Evolutionary conservation across 2,113 vertebrate genomes (phyloP).

Genomic region (Monopterus albus): DNA sequence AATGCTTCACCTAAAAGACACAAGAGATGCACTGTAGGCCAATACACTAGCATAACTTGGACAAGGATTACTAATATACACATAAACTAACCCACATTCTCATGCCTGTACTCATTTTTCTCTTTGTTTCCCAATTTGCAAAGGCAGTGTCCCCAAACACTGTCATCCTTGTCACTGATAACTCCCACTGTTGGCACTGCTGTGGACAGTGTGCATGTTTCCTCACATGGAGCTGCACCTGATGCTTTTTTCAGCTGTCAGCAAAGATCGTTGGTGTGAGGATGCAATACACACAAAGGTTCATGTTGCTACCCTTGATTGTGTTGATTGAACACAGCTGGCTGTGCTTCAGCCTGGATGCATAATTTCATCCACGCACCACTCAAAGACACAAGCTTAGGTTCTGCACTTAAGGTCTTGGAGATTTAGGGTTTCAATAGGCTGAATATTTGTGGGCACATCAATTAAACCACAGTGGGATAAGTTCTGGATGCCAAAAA

Average conservation of each 20-base stretch:
- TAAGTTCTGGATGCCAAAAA: conserved; percentile 9
- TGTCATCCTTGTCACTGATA: conserved; percentile 14
- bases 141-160: conserved; percentile 17
- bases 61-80: conserved; percentile 47
- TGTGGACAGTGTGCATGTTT: not conserved
- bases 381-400: not conserved
- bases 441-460: conserved; percentile 11
- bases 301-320: not conserved
- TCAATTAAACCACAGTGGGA: conserved; percentile 11
- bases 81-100: conserved; percentile 37
- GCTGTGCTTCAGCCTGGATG: not conserved
- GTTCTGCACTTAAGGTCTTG: conserved; percentile 1
- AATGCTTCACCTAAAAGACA: conserved; percentile 70
- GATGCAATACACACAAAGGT: conserved; percentile 2
- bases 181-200: not conserved
- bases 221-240: conserved; percentile 12
- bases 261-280: conserved; percentile 1
- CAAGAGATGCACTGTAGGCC: conserved; percentile 45
- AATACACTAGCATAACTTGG: conserved; percentile 54
- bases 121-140: conserved; percentile 8
- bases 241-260: conserved; percentile 7
- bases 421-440: conserved; percentile 3
- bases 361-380: conserved; percentile 3
- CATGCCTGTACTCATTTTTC: not conserved
- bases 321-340: not conserved